Evolutionary conservation across 1,140 invertebrate genomes (phyloP), one percentile per base, ranked within the genome.

Genomic region (Dryas iulia): DNA sequence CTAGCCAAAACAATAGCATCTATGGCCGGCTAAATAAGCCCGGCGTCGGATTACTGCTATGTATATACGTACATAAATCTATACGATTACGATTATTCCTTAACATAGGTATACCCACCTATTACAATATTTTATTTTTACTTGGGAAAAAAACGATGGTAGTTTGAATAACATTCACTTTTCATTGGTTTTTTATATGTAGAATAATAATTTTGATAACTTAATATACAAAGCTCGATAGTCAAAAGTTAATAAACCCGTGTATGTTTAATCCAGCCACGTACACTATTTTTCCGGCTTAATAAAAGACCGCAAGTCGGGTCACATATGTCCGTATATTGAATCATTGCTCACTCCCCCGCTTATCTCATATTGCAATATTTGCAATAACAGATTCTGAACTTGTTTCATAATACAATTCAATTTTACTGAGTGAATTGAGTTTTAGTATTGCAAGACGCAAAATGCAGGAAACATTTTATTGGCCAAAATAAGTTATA

Each of bases 241-340:
- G 7, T n/a, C 59, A 62, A 69, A 69, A 62, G 59, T 69, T 66
- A 71, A 71, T 69, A 73, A 70, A 67, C 56, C 54, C 59, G 12
- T 54, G 33, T 70, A 28, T 64, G 23, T 64, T 28, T 58, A 47
- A 64, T 31, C 30, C 56, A 56, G 62, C 57, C 24, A 69, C 66
- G 66, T 69, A 69, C 58, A 69, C 84, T 62, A 47, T 81, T 79
- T n/a, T 79, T 58, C 77, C 69, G 56, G 69, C 79, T 86, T 82
- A 82, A 85, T 89, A 87, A 81, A 86, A 83, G 79, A 76, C 77
- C 72, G 65, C 74, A 83, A 84, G 80, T 80, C 71, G 59, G 59
- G 61, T 73, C 76, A 87, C 85, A 89, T 83, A 84, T 87, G 85
- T 83, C 76, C 59, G 71, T 83, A 85, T 83, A 82, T 84, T 82